These are phyloP conservation scores for Caenorhabditis sinica DNA, from an alignment of 2,888 invertebrate species.

Conservation along the genomic window DNA sequence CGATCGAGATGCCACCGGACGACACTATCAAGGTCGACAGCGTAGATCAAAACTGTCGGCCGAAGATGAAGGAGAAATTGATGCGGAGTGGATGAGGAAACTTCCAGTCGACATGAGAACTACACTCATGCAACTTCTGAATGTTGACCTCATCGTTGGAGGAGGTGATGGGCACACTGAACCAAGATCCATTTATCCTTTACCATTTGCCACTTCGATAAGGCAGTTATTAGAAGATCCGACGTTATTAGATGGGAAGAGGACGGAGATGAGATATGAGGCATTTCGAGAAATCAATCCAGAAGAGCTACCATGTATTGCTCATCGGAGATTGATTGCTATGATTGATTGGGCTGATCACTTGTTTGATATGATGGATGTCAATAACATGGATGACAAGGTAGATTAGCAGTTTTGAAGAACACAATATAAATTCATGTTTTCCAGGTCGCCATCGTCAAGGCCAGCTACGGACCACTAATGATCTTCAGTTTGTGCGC, in stretches of 20 bases:
- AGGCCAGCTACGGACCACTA: conserved; percentile 80
- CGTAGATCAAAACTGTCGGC: conserved; percentile 69
- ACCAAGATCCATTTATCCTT: conserved; percentile 77
- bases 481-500: conserved; percentile 76
- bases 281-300: conserved; percentile 78
- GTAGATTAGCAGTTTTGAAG: conserved; percentile 56
- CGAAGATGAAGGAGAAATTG: conserved; percentile 74
- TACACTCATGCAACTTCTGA: conserved; percentile 81
- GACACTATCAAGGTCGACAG: conserved; percentile 76
- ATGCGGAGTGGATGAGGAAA: conserved; percentile 82
- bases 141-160: conserved; percentile 80
- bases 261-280: conserved; percentile 83
- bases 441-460: conserved; percentile 79
- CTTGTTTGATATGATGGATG: conserved; percentile 81
- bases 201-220: conserved; percentile 75
- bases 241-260: conserved; percentile 80
- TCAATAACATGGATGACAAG: conserved; percentile 81
- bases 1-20: conserved; percentile 82
- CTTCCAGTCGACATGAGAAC: conserved; percentile 83
- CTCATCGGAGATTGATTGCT: conserved; percentile 80
- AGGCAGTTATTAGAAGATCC: conserved; percentile 81
- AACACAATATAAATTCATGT: background rate
- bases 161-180: conserved; percentile 74
- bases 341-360: conserved; percentile 83
- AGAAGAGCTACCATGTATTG: conserved; percentile 78